These are phyloP conservation scores for Peromyscus californicus DNA, from an alignment of 2,113 vertebrate species.

Conservation along the genomic window DNA sequence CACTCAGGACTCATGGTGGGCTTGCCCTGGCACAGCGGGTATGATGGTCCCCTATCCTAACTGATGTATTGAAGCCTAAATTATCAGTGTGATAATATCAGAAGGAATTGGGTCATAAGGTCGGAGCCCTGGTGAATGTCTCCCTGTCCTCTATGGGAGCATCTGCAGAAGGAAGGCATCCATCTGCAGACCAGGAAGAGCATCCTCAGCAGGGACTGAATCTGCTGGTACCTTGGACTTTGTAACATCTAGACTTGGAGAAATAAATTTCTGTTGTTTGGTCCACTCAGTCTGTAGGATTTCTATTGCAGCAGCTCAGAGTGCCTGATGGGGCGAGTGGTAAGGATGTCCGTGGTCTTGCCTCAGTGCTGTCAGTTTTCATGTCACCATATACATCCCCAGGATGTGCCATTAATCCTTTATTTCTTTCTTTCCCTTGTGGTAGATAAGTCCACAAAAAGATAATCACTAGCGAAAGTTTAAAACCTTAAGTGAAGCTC, in stretches of 20 bases:
- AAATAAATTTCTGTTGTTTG: not conserved
- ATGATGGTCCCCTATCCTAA: too few relatives aligned
- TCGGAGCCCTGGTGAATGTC: not conserved
- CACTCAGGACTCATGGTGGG: too few relatives aligned
- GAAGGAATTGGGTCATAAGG: not conserved
- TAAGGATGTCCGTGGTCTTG: not conserved
- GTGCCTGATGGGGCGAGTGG: too few relatives aligned
- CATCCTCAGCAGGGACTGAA: not conserved
- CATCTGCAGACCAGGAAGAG: not conserved
- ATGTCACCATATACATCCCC: not conserved
- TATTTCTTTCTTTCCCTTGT: not conserved
- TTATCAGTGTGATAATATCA: not conserved
- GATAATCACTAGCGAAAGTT: too few relatives aligned
- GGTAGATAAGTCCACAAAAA: not conserved
- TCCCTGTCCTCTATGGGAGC: not conserved
- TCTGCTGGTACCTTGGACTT: not conserved
- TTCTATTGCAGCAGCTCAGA: not conserved
- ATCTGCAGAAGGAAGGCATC: not conserved
- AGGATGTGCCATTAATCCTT: not conserved
- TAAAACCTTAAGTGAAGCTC: not conserved
- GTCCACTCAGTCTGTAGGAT: not conserved
- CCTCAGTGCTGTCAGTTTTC: not conserved
- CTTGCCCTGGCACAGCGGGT: not conserved
- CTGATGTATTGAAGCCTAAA: not conserved
- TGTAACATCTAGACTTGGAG: not conserved